A percentile compares a stretch with the other conserved stretches of the same genome.
Evolutionary conservation across 2,113 vertebrate species (phyloP).

Genomic region (Chroicocephalus ridibundus): DNA sequence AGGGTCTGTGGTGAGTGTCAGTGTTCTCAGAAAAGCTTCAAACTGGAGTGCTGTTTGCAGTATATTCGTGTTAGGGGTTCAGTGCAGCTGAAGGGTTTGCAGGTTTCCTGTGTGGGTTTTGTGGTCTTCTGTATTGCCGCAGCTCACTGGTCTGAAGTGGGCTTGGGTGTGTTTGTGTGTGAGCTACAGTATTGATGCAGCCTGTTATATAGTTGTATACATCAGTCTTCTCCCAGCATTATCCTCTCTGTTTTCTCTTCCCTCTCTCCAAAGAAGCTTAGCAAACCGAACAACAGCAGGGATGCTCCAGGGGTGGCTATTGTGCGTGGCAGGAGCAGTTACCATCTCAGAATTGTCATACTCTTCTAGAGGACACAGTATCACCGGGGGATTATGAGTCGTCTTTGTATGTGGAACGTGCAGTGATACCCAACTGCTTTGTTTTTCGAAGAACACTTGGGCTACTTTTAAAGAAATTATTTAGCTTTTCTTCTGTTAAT

Average conservation of each 20-base stretch:
- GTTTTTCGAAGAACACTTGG: background rate
- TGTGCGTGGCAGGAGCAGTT: background rate
- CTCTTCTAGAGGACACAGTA: background rate
- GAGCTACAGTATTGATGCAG: background rate
- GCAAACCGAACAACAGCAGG: background rate
- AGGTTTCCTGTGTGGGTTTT: background rate
- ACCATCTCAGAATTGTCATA: background rate
- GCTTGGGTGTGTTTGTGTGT: background rate
- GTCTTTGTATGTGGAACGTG: background rate
- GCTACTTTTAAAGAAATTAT: background rate
- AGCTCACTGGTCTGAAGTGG: background rate
- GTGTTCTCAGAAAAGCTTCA: background rate
- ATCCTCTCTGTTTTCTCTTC: background rate
- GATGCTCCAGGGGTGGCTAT: background rate
- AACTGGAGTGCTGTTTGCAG: background rate
- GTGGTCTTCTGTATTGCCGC: rapidly evolving
- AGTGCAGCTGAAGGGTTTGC: background rate
- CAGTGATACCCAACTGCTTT: background rate
- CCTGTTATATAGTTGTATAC: background rate
- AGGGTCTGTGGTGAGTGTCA: background rate
- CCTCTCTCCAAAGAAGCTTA: background rate
- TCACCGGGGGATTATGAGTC: background rate
- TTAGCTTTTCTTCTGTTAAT: background rate
- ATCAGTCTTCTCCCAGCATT: no score
- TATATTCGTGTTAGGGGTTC: background rate